Base-by-base conservation (phyloP, 2,113 vertebrate genomes). In the Pluvialis apricaria region DNA sequence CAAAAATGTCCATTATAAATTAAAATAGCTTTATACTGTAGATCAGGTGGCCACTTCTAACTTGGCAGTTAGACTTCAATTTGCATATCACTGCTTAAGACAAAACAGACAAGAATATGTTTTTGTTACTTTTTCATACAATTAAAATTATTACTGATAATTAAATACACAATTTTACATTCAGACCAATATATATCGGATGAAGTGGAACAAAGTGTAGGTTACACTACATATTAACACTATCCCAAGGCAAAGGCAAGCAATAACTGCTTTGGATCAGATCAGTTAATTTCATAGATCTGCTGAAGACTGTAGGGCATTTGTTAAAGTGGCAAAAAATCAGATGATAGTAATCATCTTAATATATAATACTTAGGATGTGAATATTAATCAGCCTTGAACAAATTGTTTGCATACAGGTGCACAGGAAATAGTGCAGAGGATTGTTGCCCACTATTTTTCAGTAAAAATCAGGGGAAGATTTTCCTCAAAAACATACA, bases 1-100 rank as follows among this genome's bases (percentile, higher is more conserved):
- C 94, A 97, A 95, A 97, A 97, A 95, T 78, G 44, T 70, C 62
- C 52, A 71, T 66, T 94, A 80, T 90, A 97, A 97, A 96, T 97
- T 97, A 95, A 97, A 97, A 95, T 97, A 82, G 26, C 52, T 86
- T 97, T 96, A 86, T 85, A 86, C 31, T 86, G 51, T 90, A 92
- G 72, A 97, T 96, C 97, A 97, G 78, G 55, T 93, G n/a, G 42
- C 55, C 78, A 87, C 20, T 96, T 84, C 52, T 81, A 29, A 91
- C 96, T 90, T 96, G 61, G 66, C 66, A 93, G 26, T 79, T 58
- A 92, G 95, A 88, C 26, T 61, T 73, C 61, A 36, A 90, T 96
- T 97, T 95, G 28, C 78, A 92, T 93, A 93, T 88, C 73, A 72
- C 32, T 75, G 6, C 14, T 81, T 65, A 58, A 93, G 36, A 51